Evolutionary conservation across 1,140 invertebrate genomes (phyloP).

Genomic region (Myzus persicae): DNA sequence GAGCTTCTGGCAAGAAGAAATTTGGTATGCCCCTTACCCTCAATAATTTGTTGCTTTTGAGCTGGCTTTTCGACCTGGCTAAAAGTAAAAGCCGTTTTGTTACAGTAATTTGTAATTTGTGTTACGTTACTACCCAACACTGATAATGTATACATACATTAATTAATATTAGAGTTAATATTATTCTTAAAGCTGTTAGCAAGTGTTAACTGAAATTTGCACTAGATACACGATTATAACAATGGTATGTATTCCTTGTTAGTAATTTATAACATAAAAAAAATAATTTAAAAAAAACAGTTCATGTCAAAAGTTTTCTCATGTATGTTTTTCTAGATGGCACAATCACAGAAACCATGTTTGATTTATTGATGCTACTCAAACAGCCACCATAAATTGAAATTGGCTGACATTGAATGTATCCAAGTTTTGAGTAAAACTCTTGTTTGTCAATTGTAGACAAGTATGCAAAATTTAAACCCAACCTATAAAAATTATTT

Average conservation of each 20-base stretch:
- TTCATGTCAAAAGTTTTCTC: slow-evolving; percentile 29
- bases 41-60: no score
- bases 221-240: slow-evolving; percentile 39
- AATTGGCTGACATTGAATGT: slow-evolving; percentile 62
- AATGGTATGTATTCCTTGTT: slow-evolving; percentile 39
- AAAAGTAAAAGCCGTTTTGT: no score
- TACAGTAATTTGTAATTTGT: no score
- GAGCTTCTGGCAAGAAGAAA: no score
- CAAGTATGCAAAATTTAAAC: slow-evolving; percentile 62
- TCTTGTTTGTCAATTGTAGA: slow-evolving; percentile 64
- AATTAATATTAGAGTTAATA: background rate
- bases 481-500: slow-evolving; percentile 60
- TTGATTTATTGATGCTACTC: no score
- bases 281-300: slow-evolving; percentile 27
- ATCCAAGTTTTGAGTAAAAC: slow-evolving; percentile 64
- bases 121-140: no score
- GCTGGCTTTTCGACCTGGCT: no score
- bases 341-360: background rate
- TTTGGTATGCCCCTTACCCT: no score
- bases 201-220: slow-evolving; percentile 35
- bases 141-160: no score
- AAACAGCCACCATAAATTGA: slow-evolving; percentile 61
- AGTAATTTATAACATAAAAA: slow-evolving; percentile 39
- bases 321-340: slow-evolving; percentile 44
- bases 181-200: no score